Evolutionary conservation across 2,888 invertebrate species (phyloP).

Genomic region (Spodoptera littoralis): DNA sequence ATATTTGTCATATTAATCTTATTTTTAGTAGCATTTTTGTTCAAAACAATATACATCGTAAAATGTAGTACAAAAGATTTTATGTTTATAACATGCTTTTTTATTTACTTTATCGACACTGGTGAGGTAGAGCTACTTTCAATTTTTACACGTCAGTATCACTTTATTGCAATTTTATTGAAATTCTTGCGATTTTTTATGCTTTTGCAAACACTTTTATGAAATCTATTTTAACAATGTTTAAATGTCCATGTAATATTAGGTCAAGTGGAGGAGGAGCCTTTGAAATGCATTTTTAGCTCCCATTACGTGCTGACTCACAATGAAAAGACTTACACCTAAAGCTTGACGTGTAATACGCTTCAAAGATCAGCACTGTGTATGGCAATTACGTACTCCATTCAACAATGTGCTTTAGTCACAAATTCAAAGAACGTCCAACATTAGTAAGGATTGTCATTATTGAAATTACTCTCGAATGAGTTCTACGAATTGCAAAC

Average conservation of each 20-base stretch:
- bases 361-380: neutral
- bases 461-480: constrained; percentile 11
- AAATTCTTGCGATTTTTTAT: constrained; percentile 13
- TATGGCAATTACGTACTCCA: constrained; percentile 13
- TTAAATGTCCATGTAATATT: neutral
- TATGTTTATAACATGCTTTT: constrained; percentile 10
- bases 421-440: constrained; percentile 8
- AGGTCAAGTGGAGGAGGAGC: constrained; percentile 1
- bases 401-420: constrained; percentile 30
- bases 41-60: constrained; percentile 2
- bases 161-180: constrained; percentile 10
- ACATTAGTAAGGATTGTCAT: constrained; percentile 7
- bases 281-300: constrained; percentile 1
- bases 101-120: constrained; percentile 5
- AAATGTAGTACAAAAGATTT: constrained; percentile 8
- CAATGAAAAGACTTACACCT: neutral
- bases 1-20: too few species aligned
- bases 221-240: neutral
- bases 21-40: constrained; percentile 10
- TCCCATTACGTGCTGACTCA: constrained; percentile 9
- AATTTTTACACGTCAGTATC: neutral
- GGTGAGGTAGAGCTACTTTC: constrained; percentile 1
- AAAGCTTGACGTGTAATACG: neutral
- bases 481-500: constrained; percentile 2
- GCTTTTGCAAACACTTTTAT: constrained; percentile 4